Evolutionary conservation across 2,113 vertebrate genomes (phyloP), one percentile per base, ranked within the genome.

Genomic region (Lepisosteus oculatus): DNA sequence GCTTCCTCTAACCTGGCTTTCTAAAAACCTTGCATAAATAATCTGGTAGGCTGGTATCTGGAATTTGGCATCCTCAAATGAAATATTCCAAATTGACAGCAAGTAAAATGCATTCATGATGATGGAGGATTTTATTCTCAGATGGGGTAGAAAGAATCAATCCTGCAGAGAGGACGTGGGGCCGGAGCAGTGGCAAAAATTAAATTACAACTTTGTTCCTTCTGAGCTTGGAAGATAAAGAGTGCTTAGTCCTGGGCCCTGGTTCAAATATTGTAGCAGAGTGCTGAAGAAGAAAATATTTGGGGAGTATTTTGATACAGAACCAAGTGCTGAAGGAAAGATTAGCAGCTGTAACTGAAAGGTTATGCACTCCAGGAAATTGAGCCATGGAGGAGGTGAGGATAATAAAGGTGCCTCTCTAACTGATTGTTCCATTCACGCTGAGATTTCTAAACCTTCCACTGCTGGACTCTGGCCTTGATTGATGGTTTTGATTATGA

Each of bases 261-360:
- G n/a, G 44, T 44, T 65, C 63, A 51, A 42, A 42, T 47, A 59
- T 57, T 14, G 51, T 56, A 12, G 15, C 43, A 43, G 42, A 6
- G 13, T 7, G 42, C 54, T 11, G 9, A 8, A 17, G 9, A 6
- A 8, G n/a, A 44, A 13, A 6, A 51, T 51, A 47, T 62, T 71
- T 62, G 9, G 69, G 56, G 43, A 17, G n/a, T 5, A 13, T 74
- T 29, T 80, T 74, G 72, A 74, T 73, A 61, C 70, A 72, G 81
- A 83, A 14, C 44, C 70, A 77, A 67, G 12, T 68, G 81, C 76
- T 71, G 66, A 79, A 81, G 72, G 70, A 74, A 80, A 77, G 73
- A 74, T 81, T 73, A 81, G 74, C 69, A 55, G 57, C 73, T 77
- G 71, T 71, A 71, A 69, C 55, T 5, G 9, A 67, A 76, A 69